A percentile compares a stretch with the other conserved stretches of the same genome.
These are phyloP conservation scores for Alectura lathami DNA, from an alignment of 2,113 vertebrate genomes.

Conservation along the genomic window DNA sequence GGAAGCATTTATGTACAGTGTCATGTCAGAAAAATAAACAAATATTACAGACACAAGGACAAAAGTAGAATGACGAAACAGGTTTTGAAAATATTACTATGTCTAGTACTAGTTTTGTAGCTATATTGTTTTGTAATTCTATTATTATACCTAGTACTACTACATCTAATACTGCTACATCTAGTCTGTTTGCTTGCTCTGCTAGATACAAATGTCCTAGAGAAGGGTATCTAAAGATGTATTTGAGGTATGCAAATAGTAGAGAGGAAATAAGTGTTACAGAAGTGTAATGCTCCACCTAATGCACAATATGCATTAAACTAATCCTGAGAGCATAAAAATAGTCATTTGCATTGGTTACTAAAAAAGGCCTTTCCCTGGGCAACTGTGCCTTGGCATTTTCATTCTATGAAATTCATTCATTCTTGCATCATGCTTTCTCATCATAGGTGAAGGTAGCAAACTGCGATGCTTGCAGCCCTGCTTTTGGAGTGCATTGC, in stretches of 20 bases:
- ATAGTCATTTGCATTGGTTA: not conserved
- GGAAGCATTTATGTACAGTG: not conserved
- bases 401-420: not conserved
- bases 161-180: not conserved
- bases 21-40: not conserved
- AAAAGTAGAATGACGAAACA: not conserved
- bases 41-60: not conserved
- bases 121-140: not conserved
- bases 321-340: not conserved
- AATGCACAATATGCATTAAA: not conserved
- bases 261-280: not conserved
- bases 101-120: not conserved
- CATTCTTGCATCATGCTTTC: not conserved
- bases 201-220: not conserved
- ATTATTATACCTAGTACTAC: not conserved
- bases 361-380: not conserved
- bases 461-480: not conserved
- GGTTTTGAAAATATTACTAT: not conserved
- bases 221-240: not conserved
- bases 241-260: not conserved
- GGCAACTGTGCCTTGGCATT: not conserved
- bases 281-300: not conserved
- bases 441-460: not conserved
- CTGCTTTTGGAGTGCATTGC: not conserved
- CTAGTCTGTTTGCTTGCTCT: not conserved